Evolutionary conservation across 2,888 invertebrate genomes (phyloP), one percentile per base, ranked within the genome.

Genomic region (Adelognathus sp.): DNA sequence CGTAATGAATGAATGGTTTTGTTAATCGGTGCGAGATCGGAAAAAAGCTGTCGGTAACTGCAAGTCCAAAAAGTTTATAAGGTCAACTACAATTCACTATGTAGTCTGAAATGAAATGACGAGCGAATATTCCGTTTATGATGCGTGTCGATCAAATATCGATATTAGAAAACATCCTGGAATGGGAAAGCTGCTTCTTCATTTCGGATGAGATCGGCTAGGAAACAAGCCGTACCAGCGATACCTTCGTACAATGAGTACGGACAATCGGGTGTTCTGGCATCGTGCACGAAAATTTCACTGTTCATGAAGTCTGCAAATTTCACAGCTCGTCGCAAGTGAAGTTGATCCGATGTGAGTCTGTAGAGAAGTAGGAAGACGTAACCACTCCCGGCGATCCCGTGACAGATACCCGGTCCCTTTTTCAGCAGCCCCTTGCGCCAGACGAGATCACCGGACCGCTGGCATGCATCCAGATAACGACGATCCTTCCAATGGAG

Each of bases 321-420:
- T 84, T 93, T 93, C 66, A 94, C 92, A 0, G 97, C 97, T 84
- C 95, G 93, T 85, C 96, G 93, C n/a, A 96, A 92, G 90, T 97
- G 94, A 88, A 94, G 95, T 4, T 92, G 89, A 81, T 97, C 94
- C 6, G 93, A 93, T 9, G 97, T 97, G 66, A 97, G 91, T 80
- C 97, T 93, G 87, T 96, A 95, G 6, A 97, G 91, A 0, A 97
- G 91, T 52, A 97, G 91, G 85, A 97, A 96, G 0, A 95, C 96
- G 90, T 97, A 97, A 11, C 95, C 97, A 90, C 95, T 97, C 33
- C 97, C 97, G 18, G 96, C 95, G 0, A 97, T 93, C 0, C 98
- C 98, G 87, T 98, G 98, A 88, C 98, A 98, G 77, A 98, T 95
- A 0, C 97, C 97, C 6, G 97, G 97, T 0, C 98, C 98, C 91